Percentiles rank a stretch among this genome's conserved stretches.
Conservation (phyloP, 1,140 invertebrate species). For the Palaemon carinicauda region DNA sequence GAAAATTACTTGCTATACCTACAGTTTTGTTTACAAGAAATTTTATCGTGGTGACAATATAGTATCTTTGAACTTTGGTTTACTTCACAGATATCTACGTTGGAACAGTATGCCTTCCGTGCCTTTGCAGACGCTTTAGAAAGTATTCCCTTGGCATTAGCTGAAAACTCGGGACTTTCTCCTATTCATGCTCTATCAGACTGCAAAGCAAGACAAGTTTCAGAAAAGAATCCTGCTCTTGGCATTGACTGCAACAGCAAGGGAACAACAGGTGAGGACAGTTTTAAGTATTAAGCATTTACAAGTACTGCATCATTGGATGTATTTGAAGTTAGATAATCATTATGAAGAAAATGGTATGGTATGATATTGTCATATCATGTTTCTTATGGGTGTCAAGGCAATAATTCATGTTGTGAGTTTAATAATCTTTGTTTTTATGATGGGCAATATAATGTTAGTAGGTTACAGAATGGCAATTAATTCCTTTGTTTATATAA, state of each 20-base stretch:
- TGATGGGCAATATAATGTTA: no score
- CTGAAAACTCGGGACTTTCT: slow-evolving; percentile 95
- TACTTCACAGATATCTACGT: slow-evolving; percentile 76
- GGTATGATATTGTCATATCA: no score
- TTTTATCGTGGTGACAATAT: neutral
- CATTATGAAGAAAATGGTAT: no score
- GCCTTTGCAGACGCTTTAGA: slow-evolving; percentile 96
- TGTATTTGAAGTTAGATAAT: no score
- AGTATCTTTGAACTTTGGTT: neutral
- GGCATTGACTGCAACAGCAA: slow-evolving; percentile 95
- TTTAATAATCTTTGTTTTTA: no score
- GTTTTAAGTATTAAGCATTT: neutral
- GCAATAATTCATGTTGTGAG: no score
- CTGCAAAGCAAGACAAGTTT: slow-evolving; percentile 87
- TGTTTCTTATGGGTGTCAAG: no score
- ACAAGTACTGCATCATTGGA: no score
- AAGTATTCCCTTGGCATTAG: slow-evolving; percentile 91
- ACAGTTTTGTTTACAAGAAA: neutral
- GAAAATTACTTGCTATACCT: no score
- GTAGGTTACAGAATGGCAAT: no score
- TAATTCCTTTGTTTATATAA: no score
- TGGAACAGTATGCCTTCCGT: slow-evolving; percentile 97
- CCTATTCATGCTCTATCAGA: slow-evolving; percentile 93
- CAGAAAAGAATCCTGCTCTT: slow-evolving; percentile 84
- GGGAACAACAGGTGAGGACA: slow-evolving; percentile 75